Evolutionary conservation across 1,140 invertebrate species (phyloP), one percentile per base, ranked within the genome.

Genomic region (Lordiphosa stackelbergi): DNA sequence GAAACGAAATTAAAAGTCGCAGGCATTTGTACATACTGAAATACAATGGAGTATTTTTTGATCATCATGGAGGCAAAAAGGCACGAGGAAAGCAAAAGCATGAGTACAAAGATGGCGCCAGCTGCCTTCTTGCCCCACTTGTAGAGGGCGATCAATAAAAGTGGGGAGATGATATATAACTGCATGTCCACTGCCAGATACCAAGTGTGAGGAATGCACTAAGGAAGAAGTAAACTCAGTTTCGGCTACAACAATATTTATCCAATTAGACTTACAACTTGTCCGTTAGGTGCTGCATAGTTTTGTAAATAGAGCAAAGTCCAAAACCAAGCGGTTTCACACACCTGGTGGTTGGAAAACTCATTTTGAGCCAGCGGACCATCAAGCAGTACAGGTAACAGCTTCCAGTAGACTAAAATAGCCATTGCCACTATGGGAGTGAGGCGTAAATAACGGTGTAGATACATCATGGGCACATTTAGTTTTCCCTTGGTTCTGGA

Each of bases 121-220:
- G 61, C 66, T 0, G 48, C 75, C 49, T 68, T 71, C 22, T 40
- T 74, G 49, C 74, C 88, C 90, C 90, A 92, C 53, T 89, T 91
- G 90, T 91, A 92, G 13, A 93, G 81, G 11, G 89, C 89, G 75
- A 92, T 92, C 53, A 95, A 90, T 45, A 96, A 88, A 9, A 94
- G 85, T 0, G 94, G 93, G 1, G 93, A 91, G 1, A 95, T 78
- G 46, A 95, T 87, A 85, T 95, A 95, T 43, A 96, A 90, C 84
- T 96, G 95, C 66, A 94, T 95, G 73, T 97, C 95, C 51, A 94
- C 94, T 2, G 94, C 92, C 40, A 97, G 88, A 72, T 96, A 97
- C 95, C 95, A 97, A 0, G 93, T 92, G 89, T 95, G 94, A 22
- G 92, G 92, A 91, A 97, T 93, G 72, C 95, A 96, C 95, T 96